Conservation (phyloP, 2,888 invertebrate species). For the Acanthoscelides obtectus region DNA sequence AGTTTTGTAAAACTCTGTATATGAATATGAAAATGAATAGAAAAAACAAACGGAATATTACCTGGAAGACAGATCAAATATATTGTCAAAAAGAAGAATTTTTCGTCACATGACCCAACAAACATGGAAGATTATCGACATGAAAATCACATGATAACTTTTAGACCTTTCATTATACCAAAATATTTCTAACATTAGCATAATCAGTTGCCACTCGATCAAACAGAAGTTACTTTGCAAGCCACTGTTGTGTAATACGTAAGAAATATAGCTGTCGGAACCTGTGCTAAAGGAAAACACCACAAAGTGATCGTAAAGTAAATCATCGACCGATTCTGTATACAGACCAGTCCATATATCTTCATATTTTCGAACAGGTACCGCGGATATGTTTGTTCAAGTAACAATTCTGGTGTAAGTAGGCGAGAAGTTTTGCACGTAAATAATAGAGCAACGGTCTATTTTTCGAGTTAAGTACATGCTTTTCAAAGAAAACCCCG, state of each 20-base stretch:
- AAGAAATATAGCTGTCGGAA: not conserved
- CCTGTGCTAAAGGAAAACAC: not conserved
- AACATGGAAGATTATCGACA: no score
- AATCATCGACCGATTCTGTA: not conserved
- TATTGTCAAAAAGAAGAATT: no score
- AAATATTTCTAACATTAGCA: no score
- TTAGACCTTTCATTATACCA: no score
- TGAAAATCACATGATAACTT: no score
- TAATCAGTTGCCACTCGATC: no score
- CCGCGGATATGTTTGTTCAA: not conserved
- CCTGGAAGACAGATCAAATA: no score
- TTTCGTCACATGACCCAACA: no score
- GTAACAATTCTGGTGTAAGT: not conserved
- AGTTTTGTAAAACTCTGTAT: no score
- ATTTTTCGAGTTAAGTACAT: constrained; percentile 2
- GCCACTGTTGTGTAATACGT: not conserved
- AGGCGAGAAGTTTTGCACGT: not conserved
- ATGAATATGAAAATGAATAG: no score
- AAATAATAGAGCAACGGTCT: not conserved
- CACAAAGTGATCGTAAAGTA: not conserved
- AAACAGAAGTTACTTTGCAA: no score
- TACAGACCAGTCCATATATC: not conserved
- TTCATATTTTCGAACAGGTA: not conserved
- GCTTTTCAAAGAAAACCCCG: constrained; percentile 9
- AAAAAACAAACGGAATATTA: no score